Evolutionary conservation across 2,797 vertebrate species (phyloP).

Genomic region (Champsocephalus gunnari): DNA sequence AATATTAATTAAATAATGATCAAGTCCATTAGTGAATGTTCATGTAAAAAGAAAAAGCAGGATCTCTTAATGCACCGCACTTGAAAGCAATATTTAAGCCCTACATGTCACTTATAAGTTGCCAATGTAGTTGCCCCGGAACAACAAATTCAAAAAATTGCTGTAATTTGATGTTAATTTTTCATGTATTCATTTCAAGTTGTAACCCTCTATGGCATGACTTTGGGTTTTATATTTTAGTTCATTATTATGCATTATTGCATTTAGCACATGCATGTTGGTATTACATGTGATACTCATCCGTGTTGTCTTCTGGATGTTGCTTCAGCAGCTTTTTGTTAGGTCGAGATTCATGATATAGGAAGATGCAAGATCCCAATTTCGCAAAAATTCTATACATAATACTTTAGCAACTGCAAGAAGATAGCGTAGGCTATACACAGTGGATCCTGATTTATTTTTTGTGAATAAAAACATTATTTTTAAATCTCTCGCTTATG

Average conservation of each 20-base stretch:
- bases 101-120: background rate
- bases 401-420: no score
- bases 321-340: background rate
- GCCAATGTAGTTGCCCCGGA: background rate
- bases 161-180: background rate
- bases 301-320: background rate
- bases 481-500: no score
- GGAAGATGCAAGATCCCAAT: no score
- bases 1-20: background rate
- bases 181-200: background rate
- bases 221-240: background rate
- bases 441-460: no score
- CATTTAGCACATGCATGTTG: background rate
- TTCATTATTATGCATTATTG: background rate
- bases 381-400: no score
- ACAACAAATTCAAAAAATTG: background rate
- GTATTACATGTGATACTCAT: background rate
- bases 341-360: no score
- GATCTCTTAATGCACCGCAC: background rate
- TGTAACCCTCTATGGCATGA: background rate
- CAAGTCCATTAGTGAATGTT: background rate
- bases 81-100: background rate
- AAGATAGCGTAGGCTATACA: no score
- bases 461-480: no score
- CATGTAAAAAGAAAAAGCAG: background rate